Percentiles rank a stretch among this genome's conserved stretches.
These are phyloP conservation scores for Hypomesus transpacificus DNA, from an alignment of 2,113 vertebrate genomes.

Conservation along the genomic window DNA sequence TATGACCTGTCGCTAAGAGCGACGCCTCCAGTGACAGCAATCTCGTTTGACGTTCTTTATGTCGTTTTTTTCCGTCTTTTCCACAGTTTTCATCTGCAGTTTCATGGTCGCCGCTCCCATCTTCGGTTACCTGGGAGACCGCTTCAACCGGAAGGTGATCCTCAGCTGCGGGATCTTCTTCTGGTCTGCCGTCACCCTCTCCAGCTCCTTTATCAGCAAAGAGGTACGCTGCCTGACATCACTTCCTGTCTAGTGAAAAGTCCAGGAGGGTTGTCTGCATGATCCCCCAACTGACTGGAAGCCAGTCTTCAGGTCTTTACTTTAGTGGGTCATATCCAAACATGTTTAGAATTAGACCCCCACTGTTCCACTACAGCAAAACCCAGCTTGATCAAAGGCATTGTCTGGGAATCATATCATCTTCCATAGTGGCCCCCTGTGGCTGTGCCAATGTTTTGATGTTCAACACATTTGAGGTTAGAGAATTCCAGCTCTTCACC, in stretches of 20 bases:
- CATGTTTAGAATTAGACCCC: too few species aligned
- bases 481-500: background rate
- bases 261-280: too few species aligned
- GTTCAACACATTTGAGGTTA: background rate
- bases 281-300: background rate
- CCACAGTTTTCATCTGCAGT: constrained; percentile 96
- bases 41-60: constrained; percentile 11
- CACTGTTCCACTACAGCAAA: background rate
- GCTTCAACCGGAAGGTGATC: constrained; percentile 97
- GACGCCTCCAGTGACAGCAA: background rate
- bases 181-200: constrained; percentile 92
- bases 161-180: constrained; percentile 98
- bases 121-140: constrained; percentile 98
- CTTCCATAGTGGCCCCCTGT: constrained; percentile 2
- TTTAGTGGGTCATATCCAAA: too few species aligned
- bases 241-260: background rate
- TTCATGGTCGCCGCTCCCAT: constrained; percentile 98
- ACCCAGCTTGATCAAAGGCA: background rate
- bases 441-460: background rate
- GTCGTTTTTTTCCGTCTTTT: constrained; percentile 31
- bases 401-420: background rate
- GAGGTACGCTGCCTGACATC: constrained; percentile 72
- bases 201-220: constrained; percentile 93
- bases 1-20: background rate
- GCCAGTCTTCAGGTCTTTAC: background rate